Conservation (phyloP, 1,140 invertebrate genomes). For the Ruditapes philippinarum region DNA sequence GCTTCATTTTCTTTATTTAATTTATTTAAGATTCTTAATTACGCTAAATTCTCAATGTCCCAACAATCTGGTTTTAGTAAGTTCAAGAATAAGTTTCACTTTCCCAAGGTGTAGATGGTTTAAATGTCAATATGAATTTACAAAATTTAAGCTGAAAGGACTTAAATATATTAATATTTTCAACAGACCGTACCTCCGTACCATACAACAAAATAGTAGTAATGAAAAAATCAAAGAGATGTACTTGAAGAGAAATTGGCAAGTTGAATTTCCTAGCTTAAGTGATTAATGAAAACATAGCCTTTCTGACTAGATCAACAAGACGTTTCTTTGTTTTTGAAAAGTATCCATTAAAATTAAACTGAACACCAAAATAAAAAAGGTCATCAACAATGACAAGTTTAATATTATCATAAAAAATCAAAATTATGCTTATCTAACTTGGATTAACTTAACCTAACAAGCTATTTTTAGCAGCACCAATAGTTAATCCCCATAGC, state of each 20-base stretch:
- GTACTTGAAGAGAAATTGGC: not conserved
- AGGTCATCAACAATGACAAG: not conserved
- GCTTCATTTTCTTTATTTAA: too few species aligned
- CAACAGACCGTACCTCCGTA: not conserved
- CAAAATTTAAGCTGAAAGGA: too few species aligned
- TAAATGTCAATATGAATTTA: too few species aligned
- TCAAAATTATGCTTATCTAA: too few species aligned
- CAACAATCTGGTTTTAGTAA: too few species aligned
- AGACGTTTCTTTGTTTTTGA: not conserved
- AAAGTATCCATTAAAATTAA: constrained; percentile 6
- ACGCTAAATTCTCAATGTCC: too few species aligned
- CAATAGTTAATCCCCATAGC: too few species aligned
- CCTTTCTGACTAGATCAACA: not conserved
- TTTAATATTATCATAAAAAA: not conserved
- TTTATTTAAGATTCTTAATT: too few species aligned
- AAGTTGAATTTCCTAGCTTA: not conserved
- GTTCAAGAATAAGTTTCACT: not conserved
- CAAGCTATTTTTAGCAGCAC: too few species aligned
- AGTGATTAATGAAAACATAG: not conserved
- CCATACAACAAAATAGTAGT: not conserved
- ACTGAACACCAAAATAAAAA: not conserved
- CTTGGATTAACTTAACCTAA: too few species aligned
- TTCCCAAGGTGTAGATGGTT: not conserved
- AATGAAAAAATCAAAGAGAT: not conserved
- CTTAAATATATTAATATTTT: too few species aligned